phyloP scores from a whole-genome alignment of 1,140 invertebrate genomes.

The Teleogryllus occipitalis region DNA sequence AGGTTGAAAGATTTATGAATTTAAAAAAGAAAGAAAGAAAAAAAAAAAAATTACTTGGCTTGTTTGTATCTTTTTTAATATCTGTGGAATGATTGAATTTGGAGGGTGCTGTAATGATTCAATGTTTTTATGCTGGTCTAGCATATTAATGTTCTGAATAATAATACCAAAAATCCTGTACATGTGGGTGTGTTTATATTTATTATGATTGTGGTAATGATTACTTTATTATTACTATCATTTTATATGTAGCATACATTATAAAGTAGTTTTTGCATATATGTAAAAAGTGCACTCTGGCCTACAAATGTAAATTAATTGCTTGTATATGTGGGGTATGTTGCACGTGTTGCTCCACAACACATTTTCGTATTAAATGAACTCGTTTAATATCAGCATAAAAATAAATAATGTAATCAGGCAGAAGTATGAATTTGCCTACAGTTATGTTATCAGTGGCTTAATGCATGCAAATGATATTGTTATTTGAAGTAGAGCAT shows the following conservation, averaged over 20 bases:
- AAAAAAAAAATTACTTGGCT: too few relatives aligned
- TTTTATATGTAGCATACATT: neutral
- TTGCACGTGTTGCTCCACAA: neutral
- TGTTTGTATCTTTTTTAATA: too few relatives aligned
- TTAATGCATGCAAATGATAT: constrained; percentile 5
- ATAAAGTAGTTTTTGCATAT: neutral
- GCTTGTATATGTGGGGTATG: neutral
- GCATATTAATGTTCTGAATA: neutral
- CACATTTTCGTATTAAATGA: neutral
- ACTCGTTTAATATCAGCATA: neutral
- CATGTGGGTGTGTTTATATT: neutral
- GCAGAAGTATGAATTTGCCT: neutral
- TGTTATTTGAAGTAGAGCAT: neutral
- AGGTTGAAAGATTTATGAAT: too few relatives aligned
- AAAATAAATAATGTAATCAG: neutral
- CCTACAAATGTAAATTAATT: constrained; percentile 1
- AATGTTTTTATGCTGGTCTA: neutral
- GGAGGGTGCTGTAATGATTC: neutral
- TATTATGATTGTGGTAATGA: neutral
- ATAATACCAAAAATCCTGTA: constrained; percentile 1
- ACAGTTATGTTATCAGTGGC: neutral
- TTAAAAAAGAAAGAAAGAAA: too few relatives aligned
- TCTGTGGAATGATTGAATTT: neutral
- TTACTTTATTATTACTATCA: neutral
- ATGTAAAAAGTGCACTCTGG: neutral